Evolutionary conservation across 2,113 vertebrate genomes (phyloP), one percentile per base, ranked within the genome.

Genomic region (Cyanoliseus patagonus): DNA sequence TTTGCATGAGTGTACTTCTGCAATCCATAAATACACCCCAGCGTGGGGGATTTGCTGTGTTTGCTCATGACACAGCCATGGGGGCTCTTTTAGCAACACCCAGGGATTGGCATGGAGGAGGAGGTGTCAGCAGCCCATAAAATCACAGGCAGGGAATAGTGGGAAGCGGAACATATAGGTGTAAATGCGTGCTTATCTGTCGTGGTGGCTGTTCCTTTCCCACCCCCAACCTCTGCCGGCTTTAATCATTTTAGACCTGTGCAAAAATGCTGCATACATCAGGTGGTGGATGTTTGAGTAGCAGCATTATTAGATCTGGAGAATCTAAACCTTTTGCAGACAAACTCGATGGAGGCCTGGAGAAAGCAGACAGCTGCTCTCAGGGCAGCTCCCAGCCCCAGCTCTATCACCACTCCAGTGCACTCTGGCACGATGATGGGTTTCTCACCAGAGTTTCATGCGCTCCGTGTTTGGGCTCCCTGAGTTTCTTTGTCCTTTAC

Each of bases 401-500:
- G 28, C 64, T 90, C 44, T 17, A 15, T 30, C 17, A 37, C 37
- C 24, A 8, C 17, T 49, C 49, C 16, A 8, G 13, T 9, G 33
- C 7, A 2, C 53, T n/a, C 51, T 66, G 55, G 73, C 78, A 28
- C 0, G 7, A 22, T 44, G 41, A 30, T 15, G 2, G 3, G 28
- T 69, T 86, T 73, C 76, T 70, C 35, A 70, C 9, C 31, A 35
- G 49, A n/a, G 30, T 42, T 67, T 57, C 66, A n/a, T 9, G 22
- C 0, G 1, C 53, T 33, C 66, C 4, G 1, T 57, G 25, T 46
- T 57, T 72, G 57, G 46, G 7, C 1, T 64, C 8, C 31, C 14
- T 4, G 41, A 77, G 42, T n/a, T 70, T 75, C 44, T 70, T 69
- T 89, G 42, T 37, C 67, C 47, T 44, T 63, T 51, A 46, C 8